A percentile compares a stretch with the other conserved stretches of the same genome.
These are phyloP conservation scores for Sarcoramphus papa DNA, from an alignment of 2,797 vertebrate species.

Conservation along the genomic window DNA sequence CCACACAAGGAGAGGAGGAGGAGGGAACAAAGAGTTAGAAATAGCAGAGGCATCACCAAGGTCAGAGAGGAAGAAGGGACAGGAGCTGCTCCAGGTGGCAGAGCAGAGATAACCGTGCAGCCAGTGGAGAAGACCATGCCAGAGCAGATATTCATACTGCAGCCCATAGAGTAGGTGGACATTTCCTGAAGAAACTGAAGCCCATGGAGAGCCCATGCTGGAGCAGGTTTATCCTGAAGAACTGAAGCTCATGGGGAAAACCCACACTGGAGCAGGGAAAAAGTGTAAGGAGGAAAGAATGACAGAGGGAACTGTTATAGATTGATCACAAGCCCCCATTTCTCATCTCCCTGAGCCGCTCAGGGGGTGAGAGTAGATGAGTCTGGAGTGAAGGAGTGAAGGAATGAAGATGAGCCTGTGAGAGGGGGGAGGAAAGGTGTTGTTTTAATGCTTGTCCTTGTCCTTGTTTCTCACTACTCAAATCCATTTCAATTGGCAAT, in stretches of 20 bases:
- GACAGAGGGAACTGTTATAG: accelerated
- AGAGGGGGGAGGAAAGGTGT: background rate
- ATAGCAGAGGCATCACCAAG: background rate
- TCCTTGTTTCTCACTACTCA: background rate
- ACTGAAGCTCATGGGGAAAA: background rate
- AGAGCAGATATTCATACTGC: background rate
- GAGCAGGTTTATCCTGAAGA: background rate
- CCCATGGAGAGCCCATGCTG: background rate
- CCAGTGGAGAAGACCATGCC: background rate
- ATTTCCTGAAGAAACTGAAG: background rate
- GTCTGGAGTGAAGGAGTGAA: background rate
- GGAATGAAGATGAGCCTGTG: background rate
- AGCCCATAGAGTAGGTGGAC: background rate
- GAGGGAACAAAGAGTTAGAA: background rate
- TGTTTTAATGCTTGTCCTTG: background rate
- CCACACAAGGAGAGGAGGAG: background rate
- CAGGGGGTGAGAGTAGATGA: background rate
- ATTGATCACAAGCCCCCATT: background rate
- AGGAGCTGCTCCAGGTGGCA: background rate
- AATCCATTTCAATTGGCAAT: background rate
- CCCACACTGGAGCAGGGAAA: background rate
- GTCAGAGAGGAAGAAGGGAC: background rate
- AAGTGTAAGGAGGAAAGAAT: background rate
- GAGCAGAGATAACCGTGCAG: background rate
- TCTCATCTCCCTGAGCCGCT: background rate